These are phyloP conservation scores for Callyntrura sp. DNA, from an alignment of 2,888 invertebrate genomes.

Conservation along the genomic window DNA sequence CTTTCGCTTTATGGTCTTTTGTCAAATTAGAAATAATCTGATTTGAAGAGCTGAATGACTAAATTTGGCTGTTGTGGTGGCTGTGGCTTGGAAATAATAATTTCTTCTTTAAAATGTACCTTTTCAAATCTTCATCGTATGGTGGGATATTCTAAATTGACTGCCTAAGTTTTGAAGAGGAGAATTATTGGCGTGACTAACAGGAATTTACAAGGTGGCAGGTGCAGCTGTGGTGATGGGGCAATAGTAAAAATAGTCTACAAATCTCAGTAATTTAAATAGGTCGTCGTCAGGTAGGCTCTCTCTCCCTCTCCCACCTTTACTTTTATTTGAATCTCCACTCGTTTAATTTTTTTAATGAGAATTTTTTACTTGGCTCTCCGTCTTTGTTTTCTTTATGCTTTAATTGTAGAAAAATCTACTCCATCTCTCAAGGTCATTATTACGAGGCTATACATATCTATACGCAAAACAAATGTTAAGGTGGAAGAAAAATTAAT, in stretches of 20 bases:
- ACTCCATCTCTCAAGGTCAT: conserved; percentile 8
- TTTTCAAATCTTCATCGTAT: not conserved
- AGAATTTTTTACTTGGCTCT: not conserved
- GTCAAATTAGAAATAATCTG: no score
- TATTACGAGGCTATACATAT: no score
- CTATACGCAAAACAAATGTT: no score
- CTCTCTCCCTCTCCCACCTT: not conserved
- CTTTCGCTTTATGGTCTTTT: not conserved
- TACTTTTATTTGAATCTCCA: not conserved
- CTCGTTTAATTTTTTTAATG: not conserved
- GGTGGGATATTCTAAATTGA: not conserved
- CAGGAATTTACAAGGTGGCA: not conserved
- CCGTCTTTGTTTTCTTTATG: not conserved
- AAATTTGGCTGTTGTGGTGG: not conserved
- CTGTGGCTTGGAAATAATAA: not conserved
- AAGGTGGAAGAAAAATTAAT: not conserved
- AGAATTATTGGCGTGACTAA: conserved; percentile 7
- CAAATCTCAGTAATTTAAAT: not conserved
- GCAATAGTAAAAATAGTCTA: not conserved
- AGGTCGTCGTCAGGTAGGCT: not conserved
- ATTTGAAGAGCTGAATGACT: not conserved
- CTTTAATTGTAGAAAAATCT: not conserved
- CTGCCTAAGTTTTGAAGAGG: not conserved
- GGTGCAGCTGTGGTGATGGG: not conserved
- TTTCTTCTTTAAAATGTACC: conserved; percentile 5